Evolutionary conservation across 2,888 invertebrate species (phyloP), one percentile per base, ranked within the genome.

Genomic region (Atherix ibis): DNA sequence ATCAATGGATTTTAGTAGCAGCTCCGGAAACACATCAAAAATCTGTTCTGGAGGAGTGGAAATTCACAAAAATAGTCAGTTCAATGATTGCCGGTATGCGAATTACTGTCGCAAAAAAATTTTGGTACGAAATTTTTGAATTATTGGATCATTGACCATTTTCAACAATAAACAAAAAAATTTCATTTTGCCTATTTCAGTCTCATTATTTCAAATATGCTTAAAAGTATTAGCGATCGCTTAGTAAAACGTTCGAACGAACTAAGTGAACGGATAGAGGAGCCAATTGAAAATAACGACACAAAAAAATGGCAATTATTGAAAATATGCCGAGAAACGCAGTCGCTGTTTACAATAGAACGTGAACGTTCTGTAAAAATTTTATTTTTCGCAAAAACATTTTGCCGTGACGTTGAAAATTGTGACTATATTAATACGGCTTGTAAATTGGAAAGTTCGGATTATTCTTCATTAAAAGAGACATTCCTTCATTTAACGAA

Each of bases 31-130:
- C 48, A 2, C 53, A 57, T 42, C 70, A 78, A 40, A 85, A 88
- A 53, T 73, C 77, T 46, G 68, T 77, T 14, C 66, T 92, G 39
- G 83, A 87, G 54, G 91, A 92, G 57, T 91, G 89, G 88, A 68
- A 70, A 43, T 92, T 91, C 62, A 78, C 82, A 1, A 78, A 78
- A 49, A 65, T 73, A 2, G 75, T 85, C 34, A 78, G 81, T 43
- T 71, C 74, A n/a, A 72, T 80, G 58, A 76, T 85, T 44, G 68
- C 70, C 8, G 74, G 76, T 35, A 87, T 83, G 44, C 75, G 77
- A 44, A 68, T 70, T 16, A 64, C 78, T 34, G 81, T 85, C 28
- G 80, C 80, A 1, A 67, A 70, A 31, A 76, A 77, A 41, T 89
- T 89, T 62, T 80, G 82, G 74, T 78, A 46, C 56, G 6, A 28